Evolutionary conservation across 2,113 vertebrate species (phyloP).

Genomic region (Sinocyclocheilus anshuiensis): DNA sequence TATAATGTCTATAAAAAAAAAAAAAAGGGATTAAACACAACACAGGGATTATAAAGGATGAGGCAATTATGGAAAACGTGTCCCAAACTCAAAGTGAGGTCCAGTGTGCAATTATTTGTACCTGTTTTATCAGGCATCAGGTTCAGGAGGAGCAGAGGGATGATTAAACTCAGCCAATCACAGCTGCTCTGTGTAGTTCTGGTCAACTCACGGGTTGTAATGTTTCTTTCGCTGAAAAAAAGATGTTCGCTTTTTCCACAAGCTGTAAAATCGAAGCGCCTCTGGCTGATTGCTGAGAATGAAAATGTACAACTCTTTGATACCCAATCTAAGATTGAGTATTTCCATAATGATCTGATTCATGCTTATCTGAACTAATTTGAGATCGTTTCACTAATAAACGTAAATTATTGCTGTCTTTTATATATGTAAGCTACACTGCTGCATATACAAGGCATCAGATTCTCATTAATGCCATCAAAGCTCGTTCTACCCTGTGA

Average conservation of each 20-base stretch:
- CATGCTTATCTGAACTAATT: background rate
- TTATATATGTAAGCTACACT: background rate
- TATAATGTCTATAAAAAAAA: conserved; percentile 48
- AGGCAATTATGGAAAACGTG: conserved; percentile 53
- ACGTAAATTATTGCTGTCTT: background rate
- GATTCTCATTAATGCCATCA: conserved; percentile 25
- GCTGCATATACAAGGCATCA: background rate
- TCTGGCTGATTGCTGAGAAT: background rate
- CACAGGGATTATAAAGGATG: conserved; percentile 47
- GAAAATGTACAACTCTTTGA: background rate
- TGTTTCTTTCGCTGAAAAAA: background rate
- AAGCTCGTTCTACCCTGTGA: background rate
- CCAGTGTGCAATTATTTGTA: conserved; percentile 46
- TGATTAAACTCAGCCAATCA: background rate
- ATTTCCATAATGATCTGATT: background rate
- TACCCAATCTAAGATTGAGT: background rate
- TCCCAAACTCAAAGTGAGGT: conserved; percentile 38
- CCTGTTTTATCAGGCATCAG: conserved; percentile 36
- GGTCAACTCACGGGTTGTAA: background rate
- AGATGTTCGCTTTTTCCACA: background rate
- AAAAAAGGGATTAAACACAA: conserved; percentile 49
- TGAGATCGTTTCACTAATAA: background rate
- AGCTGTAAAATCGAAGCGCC: background rate
- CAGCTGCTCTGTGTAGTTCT: background rate
- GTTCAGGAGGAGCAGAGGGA: conserved; percentile 10